Evolutionary conservation across 2,888 invertebrate species (phyloP).

Genomic region (Dryobotodes eremita): DNA sequence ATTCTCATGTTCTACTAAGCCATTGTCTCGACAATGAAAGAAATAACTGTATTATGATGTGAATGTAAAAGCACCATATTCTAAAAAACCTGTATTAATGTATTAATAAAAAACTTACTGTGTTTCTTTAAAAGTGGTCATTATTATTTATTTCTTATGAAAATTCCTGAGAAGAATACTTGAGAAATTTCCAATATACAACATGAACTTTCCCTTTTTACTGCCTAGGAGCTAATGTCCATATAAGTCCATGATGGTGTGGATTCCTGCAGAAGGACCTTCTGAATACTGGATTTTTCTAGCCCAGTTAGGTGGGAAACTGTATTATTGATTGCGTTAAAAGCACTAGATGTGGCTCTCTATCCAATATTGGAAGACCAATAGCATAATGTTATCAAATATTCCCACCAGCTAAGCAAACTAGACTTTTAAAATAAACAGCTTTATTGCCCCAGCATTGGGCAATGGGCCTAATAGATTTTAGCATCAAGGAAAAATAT

Average conservation of each 20-base stretch:
- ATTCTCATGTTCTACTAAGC: slow-evolving; percentile 55
- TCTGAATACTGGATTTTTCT: not conserved
- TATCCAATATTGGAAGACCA: not conserved
- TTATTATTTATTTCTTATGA: slow-evolving; percentile 27
- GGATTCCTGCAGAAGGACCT: not conserved
- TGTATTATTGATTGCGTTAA: not conserved
- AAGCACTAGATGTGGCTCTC: not conserved
- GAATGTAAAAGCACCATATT: slow-evolving; percentile 31
- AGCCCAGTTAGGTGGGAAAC: not conserved
- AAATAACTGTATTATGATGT: slow-evolving; percentile 33
- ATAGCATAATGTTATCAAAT: not conserved
- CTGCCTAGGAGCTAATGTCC: not conserved
- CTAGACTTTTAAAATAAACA: not conserved
- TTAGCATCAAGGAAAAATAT: not conserved
- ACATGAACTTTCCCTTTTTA: not conserved
- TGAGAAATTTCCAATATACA: not conserved
- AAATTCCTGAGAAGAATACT: not conserved
- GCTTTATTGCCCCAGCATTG: too few relatives aligned
- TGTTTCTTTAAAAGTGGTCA: not conserved
- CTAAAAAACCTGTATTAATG: slow-evolving; percentile 42
- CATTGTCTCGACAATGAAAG: slow-evolving; percentile 26
- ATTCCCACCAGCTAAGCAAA: not conserved
- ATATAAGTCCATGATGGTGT: not conserved
- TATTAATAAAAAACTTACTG: slow-evolving; percentile 42
- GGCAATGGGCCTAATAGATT: not conserved